phyloP scores from a whole-genome alignment of 2,888 invertebrate genomes.

The Watsonalla binaria region DNA sequence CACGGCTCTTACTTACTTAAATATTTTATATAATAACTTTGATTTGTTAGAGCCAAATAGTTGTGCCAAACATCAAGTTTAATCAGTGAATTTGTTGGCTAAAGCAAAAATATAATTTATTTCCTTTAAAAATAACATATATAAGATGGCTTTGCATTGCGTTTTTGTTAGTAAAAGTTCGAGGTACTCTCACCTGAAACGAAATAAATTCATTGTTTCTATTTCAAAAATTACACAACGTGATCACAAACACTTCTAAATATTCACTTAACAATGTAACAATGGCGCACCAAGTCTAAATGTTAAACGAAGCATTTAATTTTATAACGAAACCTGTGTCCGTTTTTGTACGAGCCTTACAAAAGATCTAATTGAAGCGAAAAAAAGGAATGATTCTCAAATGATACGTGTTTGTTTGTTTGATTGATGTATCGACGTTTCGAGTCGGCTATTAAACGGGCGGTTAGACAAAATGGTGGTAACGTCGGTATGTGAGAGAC shows the following conservation, averaged over 20 bases:
- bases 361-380: slow-evolving; percentile 76
- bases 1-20: too few species aligned
- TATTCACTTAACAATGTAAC: slow-evolving; percentile 44
- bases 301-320: slow-evolving; percentile 67
- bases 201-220: slow-evolving; percentile 8
- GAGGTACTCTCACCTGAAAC: too few species aligned
- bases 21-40: too few species aligned
- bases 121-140: too few species aligned
- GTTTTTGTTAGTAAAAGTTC: too few species aligned
- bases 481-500: slow-evolving; percentile 46
- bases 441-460: slow-evolving; percentile 71
- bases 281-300: slow-evolving; percentile 38
- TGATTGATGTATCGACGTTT: slow-evolving; percentile 76
- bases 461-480: slow-evolving; percentile 74
- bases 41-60: too few species aligned
- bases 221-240: slow-evolving; percentile 12
- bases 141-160: too few species aligned
- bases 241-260: slow-evolving; percentile 29
- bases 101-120: too few species aligned
- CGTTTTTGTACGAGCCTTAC: slow-evolving; percentile 54
- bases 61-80: too few species aligned
- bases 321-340: slow-evolving; percentile 56
- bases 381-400: slow-evolving; percentile 59
- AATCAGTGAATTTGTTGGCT: too few species aligned
- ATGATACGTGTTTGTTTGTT: slow-evolving; percentile 59